Conservation (phyloP, 2,113 vertebrate species). For the Passer montanus region DNA sequence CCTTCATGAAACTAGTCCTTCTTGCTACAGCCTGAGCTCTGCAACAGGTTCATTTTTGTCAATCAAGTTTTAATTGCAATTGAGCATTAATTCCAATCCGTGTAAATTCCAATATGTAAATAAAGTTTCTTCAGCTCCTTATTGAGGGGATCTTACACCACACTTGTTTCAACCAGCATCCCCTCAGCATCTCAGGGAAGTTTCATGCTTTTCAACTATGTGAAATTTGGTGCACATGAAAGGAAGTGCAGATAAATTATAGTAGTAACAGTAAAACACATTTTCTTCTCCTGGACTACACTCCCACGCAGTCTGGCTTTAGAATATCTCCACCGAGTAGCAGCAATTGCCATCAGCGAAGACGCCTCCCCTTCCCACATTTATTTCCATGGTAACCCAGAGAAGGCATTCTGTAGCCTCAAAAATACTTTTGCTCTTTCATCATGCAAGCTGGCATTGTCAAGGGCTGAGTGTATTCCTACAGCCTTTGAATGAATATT, state of each 20-base stretch:
- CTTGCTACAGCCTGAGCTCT: background rate
- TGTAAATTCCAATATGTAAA: background rate
- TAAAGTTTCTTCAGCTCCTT: background rate
- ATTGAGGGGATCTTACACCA: rapidly evolving
- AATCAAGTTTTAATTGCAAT: background rate
- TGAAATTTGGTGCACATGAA: background rate
- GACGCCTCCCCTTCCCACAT: constrained; percentile 74
- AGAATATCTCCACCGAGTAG: constrained; percentile 5
- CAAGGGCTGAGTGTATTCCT: constrained; percentile 76
- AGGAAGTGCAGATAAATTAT: background rate
- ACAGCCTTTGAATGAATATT: constrained; percentile 65
- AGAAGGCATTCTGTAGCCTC: constrained; percentile 86
- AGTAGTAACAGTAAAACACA: background rate
- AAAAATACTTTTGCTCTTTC: constrained; percentile 84
- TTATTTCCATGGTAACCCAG: constrained; percentile 91
- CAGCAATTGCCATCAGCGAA: constrained; percentile 28
- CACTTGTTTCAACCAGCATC: background rate
- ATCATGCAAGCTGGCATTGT: constrained; percentile 79
- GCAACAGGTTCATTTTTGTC: background rate
- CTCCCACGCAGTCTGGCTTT: background rate
- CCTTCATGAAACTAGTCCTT: background rate
- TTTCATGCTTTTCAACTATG: background rate
- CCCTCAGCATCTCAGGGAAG: background rate
- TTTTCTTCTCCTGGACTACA: background rate
- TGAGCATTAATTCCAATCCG: background rate